Evolutionary conservation across 2,888 invertebrate genomes (phyloP).

Genomic region (Trachelus tabidus): DNA sequence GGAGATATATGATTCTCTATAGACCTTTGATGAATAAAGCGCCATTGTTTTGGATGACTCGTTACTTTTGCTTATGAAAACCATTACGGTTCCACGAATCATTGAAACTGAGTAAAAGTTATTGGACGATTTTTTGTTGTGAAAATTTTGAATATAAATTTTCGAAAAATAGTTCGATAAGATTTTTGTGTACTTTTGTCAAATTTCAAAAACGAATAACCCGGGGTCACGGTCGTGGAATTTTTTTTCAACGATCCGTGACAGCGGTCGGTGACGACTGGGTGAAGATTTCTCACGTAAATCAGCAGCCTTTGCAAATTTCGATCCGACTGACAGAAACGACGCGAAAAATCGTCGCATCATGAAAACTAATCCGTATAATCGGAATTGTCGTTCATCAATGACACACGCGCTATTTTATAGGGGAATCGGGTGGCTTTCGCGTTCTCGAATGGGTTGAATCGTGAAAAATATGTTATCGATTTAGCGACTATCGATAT

Average conservation of each 20-base stretch:
- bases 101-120: neutral
- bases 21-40: constrained; percentile 16
- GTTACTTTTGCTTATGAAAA: constrained; percentile 10
- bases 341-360: constrained; percentile 22
- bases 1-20: constrained; percentile 3
- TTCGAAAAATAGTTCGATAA: no score
- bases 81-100: neutral
- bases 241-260: neutral
- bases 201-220: neutral
- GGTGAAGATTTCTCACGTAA: neutral
- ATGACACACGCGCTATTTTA: constrained; percentile 5
- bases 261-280: neutral
- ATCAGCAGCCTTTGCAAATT: constrained; percentile 1
- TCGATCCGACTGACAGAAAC: constrained; percentile 13
- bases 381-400: constrained; percentile 27
- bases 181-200: neutral
- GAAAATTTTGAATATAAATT: neutral
- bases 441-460: neutral
- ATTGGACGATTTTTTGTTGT: neutral
- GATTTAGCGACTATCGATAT: constrained; percentile 40
- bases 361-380: constrained; percentile 37
- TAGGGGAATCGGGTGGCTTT: neutral
- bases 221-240: neutral
- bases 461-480: constrained; percentile 24
- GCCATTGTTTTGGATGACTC: constrained; percentile 30